These are phyloP conservation scores for Holacanthus passer DNA, from an alignment of 2,113 vertebrate genomes.

Conservation along the genomic window DNA sequence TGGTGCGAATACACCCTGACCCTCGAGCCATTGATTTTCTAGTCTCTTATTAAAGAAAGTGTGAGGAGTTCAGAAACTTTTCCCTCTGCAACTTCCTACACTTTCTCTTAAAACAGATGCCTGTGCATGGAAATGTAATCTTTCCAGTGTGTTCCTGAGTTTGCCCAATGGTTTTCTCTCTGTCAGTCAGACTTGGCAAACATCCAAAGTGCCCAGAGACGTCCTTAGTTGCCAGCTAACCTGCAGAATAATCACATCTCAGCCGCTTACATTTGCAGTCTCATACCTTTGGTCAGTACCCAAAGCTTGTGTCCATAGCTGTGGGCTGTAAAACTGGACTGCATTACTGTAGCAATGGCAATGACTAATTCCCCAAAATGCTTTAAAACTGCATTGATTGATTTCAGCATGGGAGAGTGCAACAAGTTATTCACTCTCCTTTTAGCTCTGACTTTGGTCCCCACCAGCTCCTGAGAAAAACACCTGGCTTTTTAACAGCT, in stretches of 20 bases:
- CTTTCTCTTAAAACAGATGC: background rate
- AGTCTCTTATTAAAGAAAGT: background rate
- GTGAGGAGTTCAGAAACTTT: background rate
- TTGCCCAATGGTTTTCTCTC: background rate
- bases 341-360: no score
- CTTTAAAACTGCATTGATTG: no score
- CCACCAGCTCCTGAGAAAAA: no score
- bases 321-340: background rate
- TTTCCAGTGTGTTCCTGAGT: background rate
- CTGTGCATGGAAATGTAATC: background rate
- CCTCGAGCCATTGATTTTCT: background rate
- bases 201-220: background rate
- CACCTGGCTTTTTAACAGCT: no score
- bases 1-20: background rate
- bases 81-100: background rate
- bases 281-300: background rate
- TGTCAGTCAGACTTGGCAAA: background rate
- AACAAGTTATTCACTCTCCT: no score
- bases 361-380: no score
- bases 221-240: background rate
- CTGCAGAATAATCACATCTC: background rate
- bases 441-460: no score
- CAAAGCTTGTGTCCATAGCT: background rate
- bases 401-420: no score
- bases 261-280: background rate